Base-by-base conservation (phyloP, 2,888 invertebrate species). In the Tenthredo amoena region DNA sequence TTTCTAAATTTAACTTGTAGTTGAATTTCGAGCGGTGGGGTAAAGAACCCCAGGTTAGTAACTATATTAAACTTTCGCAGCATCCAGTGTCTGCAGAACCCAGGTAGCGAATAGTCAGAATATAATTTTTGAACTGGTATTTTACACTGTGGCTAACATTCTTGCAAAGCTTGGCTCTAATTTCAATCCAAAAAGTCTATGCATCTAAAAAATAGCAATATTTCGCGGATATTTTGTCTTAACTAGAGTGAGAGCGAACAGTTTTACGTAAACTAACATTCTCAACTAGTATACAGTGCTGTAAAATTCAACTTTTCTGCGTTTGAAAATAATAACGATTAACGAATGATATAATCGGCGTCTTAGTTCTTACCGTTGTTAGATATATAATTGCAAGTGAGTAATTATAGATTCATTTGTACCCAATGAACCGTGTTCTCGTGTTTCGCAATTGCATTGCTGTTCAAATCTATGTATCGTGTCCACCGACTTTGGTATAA, bases 1-100 rank as follows among this genome's bases (percentile, higher is more conserved):
- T 40, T 18, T 34, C 81, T 81, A 81, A 81, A 81, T 81, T 81
- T 81, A 81, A 81, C 81, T 81, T 21, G 40, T 81, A 62, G 81
- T 40, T 81, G 81, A 81, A 81, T 62, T 50, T 58, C 40, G 26
- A 37, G 81, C 37, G 40, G 81, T 62, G 81, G 81, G 81, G 81
- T 81, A 37, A 62, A 81, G 81, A 62, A 62, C 58, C 58, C 10
- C 40, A 62, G 21, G 9, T 37, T 55, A 62, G 21, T 77, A 31
- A 62, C 62, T 81, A 81, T 81, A 81, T 37, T 62, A 58, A 58
- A 37, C 18, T 26, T 77, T 77, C 77, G 55, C 26, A 55, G 74
- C 47, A 34, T 79, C 12, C 55, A 79, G 81, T 81, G 37, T 62
- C 62, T 40, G 40, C 37, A 62, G n/a, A 81, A 40, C 81, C 62